Evolutionary conservation across 1,140 invertebrate species (phyloP).

Genomic region (Drosophila novamexicana): DNA sequence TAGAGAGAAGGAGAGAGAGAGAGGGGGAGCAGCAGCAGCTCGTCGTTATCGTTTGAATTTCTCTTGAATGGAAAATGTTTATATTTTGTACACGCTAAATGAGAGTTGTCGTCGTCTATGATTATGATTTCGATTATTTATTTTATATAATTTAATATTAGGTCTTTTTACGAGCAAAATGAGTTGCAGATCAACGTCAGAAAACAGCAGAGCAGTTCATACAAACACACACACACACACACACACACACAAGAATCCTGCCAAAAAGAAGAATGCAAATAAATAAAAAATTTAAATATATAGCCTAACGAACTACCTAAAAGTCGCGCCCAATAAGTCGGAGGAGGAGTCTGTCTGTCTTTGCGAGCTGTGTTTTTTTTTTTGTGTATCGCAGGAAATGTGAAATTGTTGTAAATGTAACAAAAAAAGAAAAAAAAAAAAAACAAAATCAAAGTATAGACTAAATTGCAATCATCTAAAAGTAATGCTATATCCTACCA

Average conservation of each 20-base stretch:
- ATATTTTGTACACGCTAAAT: slow-evolving; percentile 54
- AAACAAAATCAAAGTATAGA: slow-evolving; percentile 57
- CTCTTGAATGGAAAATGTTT: slow-evolving; percentile 53
- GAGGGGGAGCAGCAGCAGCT: slow-evolving; percentile 37
- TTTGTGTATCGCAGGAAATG: slow-evolving; percentile 39
- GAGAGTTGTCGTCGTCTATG: slow-evolving; percentile 50
- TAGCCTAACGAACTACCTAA: slow-evolving; percentile 74
- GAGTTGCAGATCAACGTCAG: slow-evolving; percentile 35
- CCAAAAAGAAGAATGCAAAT: slow-evolving; percentile 51
- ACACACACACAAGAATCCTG: slow-evolving; percentile 60
- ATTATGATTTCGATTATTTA: slow-evolving; percentile 81
- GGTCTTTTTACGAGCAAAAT: slow-evolving; percentile 67
- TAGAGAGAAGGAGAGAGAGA: slow-evolving; percentile 8
- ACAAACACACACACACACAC: slow-evolving; percentile 29
- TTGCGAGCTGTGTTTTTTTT: slow-evolving; percentile 30
- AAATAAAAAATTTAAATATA: slow-evolving; percentile 43
- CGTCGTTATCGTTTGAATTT: slow-evolving; percentile 68
- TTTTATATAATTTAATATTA: slow-evolving; percentile 82
- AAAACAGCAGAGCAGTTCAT: slow-evolving; percentile 44
- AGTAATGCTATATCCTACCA: slow-evolving; percentile 45
- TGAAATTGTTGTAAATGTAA: slow-evolving; percentile 77
- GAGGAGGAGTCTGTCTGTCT: background rate
- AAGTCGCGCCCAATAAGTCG: slow-evolving; percentile 46
- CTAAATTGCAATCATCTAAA: slow-evolving; percentile 68
- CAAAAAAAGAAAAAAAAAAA: slow-evolving; percentile 40